Conservation (phyloP, 35 echinoderm and acorn worm species). For the Ophiothrix spiculata region DNA sequence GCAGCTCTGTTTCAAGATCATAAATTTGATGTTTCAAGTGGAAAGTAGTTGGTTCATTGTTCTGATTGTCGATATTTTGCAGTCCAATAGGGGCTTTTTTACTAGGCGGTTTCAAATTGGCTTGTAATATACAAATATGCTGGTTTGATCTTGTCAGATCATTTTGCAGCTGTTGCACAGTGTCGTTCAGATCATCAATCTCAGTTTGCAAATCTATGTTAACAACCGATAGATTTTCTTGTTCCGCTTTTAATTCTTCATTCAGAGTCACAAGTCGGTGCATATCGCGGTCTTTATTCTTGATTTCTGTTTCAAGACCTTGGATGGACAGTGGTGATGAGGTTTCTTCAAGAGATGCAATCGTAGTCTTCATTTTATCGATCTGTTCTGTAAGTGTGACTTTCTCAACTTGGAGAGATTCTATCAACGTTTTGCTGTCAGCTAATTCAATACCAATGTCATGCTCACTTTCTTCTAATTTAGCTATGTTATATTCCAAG, state of each 20-base stretch:
- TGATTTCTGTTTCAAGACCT: conserved; percentile 28
- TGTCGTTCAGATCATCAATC: neutral
- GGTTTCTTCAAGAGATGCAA: neutral
- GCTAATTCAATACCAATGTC: conserved; percentile 22
- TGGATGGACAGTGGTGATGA: conserved; percentile 11
- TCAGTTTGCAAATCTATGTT: neutral
- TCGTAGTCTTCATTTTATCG: neutral
- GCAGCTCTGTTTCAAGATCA: neutral
- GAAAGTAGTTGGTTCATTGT: neutral
- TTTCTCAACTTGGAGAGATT: conserved; percentile 26
- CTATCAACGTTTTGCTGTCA: conserved; percentile 14
- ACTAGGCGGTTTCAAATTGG: neutral
- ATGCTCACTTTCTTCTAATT: conserved; percentile 29
- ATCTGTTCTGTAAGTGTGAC: conserved; percentile 32
- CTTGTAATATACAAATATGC: neutral
- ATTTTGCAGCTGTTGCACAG: neutral
- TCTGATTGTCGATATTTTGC: neutral
- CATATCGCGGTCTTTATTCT: neutral
- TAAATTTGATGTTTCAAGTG: neutral
- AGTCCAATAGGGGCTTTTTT: no score
- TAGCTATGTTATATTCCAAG: conserved; percentile 21
- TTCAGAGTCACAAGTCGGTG: conserved; percentile 4
- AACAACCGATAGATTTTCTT: conserved; percentile 15
- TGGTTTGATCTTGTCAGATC: neutral
- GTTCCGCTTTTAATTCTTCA: conserved; percentile 16